Evolutionary conservation across 2,797 vertebrate genomes (phyloP), one percentile per base, ranked within the genome.

Genomic region (Schizopygopsis malacanthus): DNA sequence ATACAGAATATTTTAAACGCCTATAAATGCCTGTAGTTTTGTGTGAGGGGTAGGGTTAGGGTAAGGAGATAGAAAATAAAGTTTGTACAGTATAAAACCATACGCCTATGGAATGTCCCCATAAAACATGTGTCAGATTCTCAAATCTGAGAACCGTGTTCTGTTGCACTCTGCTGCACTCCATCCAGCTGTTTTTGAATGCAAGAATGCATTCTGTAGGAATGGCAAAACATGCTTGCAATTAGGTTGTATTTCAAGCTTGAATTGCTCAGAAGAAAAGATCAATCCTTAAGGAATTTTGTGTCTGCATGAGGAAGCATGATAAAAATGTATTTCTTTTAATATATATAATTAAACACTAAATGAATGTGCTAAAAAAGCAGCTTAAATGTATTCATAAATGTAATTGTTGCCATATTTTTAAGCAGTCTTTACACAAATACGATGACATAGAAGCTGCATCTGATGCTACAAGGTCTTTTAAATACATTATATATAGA

Each of bases 141-240:
- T 78, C 20, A 54, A 52, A n/a, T 25, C 6, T 39, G 73, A 50
- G 20, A n/a, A n/a, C 39, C 22, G 12, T 5, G 1, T 56, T 52
- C 25, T n/a, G 50, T 61, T 79, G 7, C 22, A 56, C 76, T 79
- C 37, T 10, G 22, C 56, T 79, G 20, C 22, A 3, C 54, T 79
- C 37, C 13, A n/a, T 41, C 54, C 76, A 79, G 54, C 76, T 79
- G 76, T 61, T 15, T 47, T 16, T 59, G 18, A 39, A 61, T 59
- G 76, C 52, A 61, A 79, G 37, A 43, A 79, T 61, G 52, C 76
- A 61, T 61, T 59, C 69, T 77, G 70, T 63, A 47, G 56, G 25
- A 61, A 52, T 12, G 71, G n/a, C 39, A 43, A 28, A 75, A 75
- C 45, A 75, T 75, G 72, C 25, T 11, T 72, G n/a, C 81, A 72